Evolutionary conservation across 2,113 vertebrate species (phyloP), one percentile per base, ranked within the genome.

Genomic region (Pterocles orientalis): DNA sequence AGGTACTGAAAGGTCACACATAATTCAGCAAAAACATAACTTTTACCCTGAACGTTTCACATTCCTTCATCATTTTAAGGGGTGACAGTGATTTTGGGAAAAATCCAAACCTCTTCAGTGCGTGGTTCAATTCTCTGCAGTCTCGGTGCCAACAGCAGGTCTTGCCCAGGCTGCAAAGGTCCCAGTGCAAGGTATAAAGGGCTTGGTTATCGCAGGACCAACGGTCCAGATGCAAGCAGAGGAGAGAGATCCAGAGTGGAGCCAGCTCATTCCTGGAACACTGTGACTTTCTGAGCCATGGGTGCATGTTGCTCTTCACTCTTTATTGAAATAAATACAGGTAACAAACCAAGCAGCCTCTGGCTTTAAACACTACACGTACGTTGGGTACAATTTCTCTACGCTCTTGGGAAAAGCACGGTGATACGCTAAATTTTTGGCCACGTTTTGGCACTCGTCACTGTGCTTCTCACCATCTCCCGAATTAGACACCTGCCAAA

Each of bases 241-340:
- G 34, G 51, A 53, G 39, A 28, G 19, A 47, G 66, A 26, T 65
- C 64, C 48, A n/a, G 18, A 2, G 1, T 13, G 53, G 34, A 87
- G 29, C 39, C 9, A 2, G 48, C 7, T 47, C 28, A 15, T 28
- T 61, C 57, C 76, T 64, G 48, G 53, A 62, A 61, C 2, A 11
- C 25, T 53, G 25, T 9, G 14, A 47, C n/a, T 57, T 19, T 65
- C 36, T 0, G 2, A 72, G n/a, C 33, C 1, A 0, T 26, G 79
- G 29, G 19, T 31, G 15, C 15, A 2, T 23, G 25, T 15, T 47
- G 9, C 29, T 50, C 31, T 16, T 47, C 39, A 47, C 9, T 10
- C 10, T 81, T 97, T 97, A 97, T 82, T 66, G 94, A 90, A 97
- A 98, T 98, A 98, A 98, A 98, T 98, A 98, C 25, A 57, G 61